A percentile compares a stretch with the other conserved stretches of the same genome.
These are phyloP conservation scores for Siniperca obscura DNA, from an alignment of 2,797 vertebrate genomes.

Conservation along the genomic window DNA sequence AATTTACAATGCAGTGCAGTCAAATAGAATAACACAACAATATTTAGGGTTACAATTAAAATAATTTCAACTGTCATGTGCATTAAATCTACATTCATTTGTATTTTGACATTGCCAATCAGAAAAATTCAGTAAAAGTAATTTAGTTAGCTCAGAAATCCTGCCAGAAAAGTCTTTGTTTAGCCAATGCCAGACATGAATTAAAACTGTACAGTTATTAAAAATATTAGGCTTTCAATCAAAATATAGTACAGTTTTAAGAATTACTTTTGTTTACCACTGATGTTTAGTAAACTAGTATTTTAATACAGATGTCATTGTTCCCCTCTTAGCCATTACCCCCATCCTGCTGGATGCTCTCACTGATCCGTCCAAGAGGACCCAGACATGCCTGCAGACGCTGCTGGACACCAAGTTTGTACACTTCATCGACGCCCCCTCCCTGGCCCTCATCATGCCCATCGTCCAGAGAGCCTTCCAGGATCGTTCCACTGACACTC, in stretches of 20 bases:
- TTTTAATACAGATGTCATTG: neutral
- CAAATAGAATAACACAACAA: neutral
- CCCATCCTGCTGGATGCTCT: constrained; percentile 96
- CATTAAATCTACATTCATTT: neutral
- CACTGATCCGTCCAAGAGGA: constrained; percentile 95
- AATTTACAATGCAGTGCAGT: neutral
- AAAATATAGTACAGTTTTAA: neutral
- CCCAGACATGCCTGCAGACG: constrained; percentile 96
- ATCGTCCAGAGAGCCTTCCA: constrained; percentile 99
- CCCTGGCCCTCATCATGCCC: constrained; percentile 98
- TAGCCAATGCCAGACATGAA: neutral
- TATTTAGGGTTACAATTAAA: neutral
- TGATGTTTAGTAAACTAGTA: neutral
- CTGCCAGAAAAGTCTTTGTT: neutral
- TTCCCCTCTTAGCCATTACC: constrained; percentile 88
- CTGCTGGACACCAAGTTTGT: constrained; percentile 98
- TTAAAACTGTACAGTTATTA: neutral
- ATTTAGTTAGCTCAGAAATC: neutral
- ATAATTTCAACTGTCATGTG: neutral
- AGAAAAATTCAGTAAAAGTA: neutral
- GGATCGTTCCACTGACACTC: constrained; percentile 97
- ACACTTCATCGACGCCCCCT: constrained; percentile 98
- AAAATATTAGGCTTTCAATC: neutral
- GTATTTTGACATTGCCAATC: neutral
- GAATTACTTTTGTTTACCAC: neutral